Evolutionary conservation across 2,113 vertebrate genomes (phyloP), one percentile per base, ranked within the genome.

Genomic region (Podilymbus podiceps): DNA sequence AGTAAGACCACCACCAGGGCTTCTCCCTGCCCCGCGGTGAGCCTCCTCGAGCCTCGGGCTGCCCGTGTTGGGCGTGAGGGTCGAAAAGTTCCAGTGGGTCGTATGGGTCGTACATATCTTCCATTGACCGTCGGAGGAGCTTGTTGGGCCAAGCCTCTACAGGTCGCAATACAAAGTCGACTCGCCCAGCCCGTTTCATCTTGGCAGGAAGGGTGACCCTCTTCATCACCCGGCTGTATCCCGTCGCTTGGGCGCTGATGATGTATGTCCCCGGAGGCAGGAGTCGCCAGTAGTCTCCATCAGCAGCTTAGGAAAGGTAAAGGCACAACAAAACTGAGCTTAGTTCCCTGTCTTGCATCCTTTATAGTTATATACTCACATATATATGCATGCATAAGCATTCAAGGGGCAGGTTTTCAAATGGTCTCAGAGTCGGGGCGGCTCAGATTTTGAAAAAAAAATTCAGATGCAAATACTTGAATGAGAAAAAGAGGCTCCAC

Each of bases 1-100:
- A 99, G 95, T 99, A 99, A 14, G 98, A 98, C 99, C 99, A 99
- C 99, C 99, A 99, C 99, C 99, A 99, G 0, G 99, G 99, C 89
- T 99, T 99, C 93, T 99, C 98, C 44, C 97, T 98, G 27, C 47
- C 88, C 4, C 31, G 10, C 0, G 85, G 3, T 0, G 97, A 92
- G 72, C 97, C 98, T 4, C 98, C 96, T 5, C 86, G 98, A 7
- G 95, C 77, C 72, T 93, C 97, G 1, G 95, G 85, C 69, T 91
- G 96, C 6, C 94, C 52, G 17, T 98, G 97, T 71, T 97, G 98
- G 12, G 94, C 85, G 4, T 98, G 97, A 62, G 97, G 98, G 87
- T 98, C 98, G 46, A 98, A 98, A 44, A 98, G 98, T 72, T 98
- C 98, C 81, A 98, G 98, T 0, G 98, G 98, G 87, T 99, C 99